phyloP scores from a whole-genome alignment of 2,888 invertebrate species.

The Leptopilina syphax region DNA sequence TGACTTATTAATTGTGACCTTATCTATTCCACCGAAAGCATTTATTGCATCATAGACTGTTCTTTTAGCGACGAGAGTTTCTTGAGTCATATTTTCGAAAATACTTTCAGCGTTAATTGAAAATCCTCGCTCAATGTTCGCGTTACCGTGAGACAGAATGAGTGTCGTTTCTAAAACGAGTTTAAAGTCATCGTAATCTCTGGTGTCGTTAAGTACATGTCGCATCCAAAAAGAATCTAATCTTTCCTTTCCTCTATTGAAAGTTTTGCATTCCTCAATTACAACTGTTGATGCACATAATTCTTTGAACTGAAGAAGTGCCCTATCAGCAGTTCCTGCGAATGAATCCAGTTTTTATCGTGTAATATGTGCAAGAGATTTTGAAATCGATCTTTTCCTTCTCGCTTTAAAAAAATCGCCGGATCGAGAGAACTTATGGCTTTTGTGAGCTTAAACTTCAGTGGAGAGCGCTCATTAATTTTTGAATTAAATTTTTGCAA shows the following conservation, averaged over 20 bases:
- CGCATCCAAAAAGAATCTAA: background rate
- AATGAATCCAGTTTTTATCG: constrained; percentile 35
- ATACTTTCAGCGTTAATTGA: background rate
- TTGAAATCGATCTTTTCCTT: constrained; percentile 17
- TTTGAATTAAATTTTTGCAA: constrained; percentile 38
- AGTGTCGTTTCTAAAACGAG: constrained; percentile 2
- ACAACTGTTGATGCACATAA: background rate
- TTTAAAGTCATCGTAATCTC: background rate
- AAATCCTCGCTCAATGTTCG: constrained; percentile 1
- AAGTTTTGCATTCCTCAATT: constrained; percentile 4
- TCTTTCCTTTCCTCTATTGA: background rate
- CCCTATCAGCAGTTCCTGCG: constrained; percentile 32
- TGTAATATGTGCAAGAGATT: constrained; percentile 40
- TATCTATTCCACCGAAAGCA: background rate
- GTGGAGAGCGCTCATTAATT: constrained; percentile 43
- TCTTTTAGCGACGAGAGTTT: background rate
- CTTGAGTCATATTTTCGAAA: constrained; percentile 1
- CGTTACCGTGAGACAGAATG: constrained; percentile 1
- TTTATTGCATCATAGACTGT: background rate
- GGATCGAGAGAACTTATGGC: constrained; percentile 43
- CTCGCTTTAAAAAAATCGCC: background rate
- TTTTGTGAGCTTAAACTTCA: constrained; percentile 41
- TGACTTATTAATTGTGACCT: background rate
- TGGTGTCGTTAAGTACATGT: background rate
- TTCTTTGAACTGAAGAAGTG: constrained; percentile 18